A percentile compares a stretch with the other conserved stretches of the same genome.
Evolutionary conservation across 1,140 invertebrate species (phyloP).

Genomic region (Meloidogyne chitwoodi): DNA sequence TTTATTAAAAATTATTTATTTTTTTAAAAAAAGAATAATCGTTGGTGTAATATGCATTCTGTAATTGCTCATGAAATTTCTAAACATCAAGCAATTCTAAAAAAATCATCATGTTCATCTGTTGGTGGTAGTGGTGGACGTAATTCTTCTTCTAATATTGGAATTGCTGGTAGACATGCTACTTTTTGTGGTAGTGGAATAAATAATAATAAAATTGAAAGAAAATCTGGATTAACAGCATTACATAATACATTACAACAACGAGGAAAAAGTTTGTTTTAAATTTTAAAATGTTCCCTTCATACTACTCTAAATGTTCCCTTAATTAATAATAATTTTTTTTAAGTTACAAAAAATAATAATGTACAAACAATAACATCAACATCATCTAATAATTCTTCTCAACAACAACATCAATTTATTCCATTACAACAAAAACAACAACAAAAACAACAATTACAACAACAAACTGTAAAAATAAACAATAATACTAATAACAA

Average conservation of each 20-base stretch:
- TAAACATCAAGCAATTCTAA: conserved; percentile 3
- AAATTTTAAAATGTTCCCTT: background rate
- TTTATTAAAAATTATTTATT: background rate
- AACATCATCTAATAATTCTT: background rate
- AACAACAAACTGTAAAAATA: background rate
- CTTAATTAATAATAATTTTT: too few relatives aligned
- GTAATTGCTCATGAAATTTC: conserved; percentile 28
- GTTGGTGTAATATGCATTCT: conserved; percentile 33
- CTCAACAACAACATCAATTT: conserved; percentile 17
- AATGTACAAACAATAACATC: background rate
- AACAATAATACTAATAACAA: background rate
- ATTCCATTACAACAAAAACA: conserved; percentile 10
- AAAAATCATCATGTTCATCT: background rate
- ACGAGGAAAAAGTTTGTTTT: background rate
- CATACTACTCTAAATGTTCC: too few relatives aligned
- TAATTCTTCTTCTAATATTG: background rate
- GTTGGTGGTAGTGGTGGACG: background rate
- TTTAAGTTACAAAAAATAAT: background rate
- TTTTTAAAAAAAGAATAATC: conserved; percentile 16
- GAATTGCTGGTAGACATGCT: conserved; percentile 2
- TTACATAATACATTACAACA: background rate
- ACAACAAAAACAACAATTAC: background rate
- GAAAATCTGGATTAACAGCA: background rate
- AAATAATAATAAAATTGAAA: conserved; percentile 7
- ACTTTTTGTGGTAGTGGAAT: background rate